Base-by-base conservation (phyloP, 2,113 vertebrate species). In the Excalfactoria chinensis region DNA sequence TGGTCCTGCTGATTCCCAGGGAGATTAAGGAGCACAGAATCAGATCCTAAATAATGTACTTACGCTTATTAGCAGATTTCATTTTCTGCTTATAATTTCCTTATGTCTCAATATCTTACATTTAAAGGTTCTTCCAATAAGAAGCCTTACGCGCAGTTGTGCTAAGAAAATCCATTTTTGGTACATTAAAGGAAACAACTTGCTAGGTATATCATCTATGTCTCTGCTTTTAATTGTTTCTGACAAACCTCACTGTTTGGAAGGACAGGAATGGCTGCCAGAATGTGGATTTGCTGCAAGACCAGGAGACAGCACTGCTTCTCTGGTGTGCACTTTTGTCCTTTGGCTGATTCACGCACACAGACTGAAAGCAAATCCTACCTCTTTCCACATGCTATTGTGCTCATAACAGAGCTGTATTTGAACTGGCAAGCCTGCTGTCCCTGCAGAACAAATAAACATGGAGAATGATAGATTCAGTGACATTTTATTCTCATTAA, bases 401-500 rank as follows among this genome's bases (percentile, higher is more conserved):
- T 89, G 71, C 93, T 73, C 8, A 20, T 51, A 67, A 85, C 4
- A 48, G 44, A 87, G 81, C 68, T 79, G 1, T 25, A 81, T 71
- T 91, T 81, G 68, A 83, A 91, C 44, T 1, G 2, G 72, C 20
- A 87, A 64, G 71, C 64, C n/a, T 56, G 44, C 91, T 73, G 89
- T 83, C 91, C 56, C 91, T 1, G 4, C 85, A 94, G 73, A 62
- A 83, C 91, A 91, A 95, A 88, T 89, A 93, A 93, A 78, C 86
- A 88, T 34, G 32, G 68, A 80, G 93, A 91, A 96, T 13, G 2
- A 76, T 69, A 78, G 68, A 92, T 90, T 93, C 90, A 59, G 72
- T 92, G 56, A 35, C 23, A 83, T 84, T 91, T 90, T 72, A 83
- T 91, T 96, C 69, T 75, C 1, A 2, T 71, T 93, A 83, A 95